Evolutionary conservation across 2,888 invertebrate genomes (phyloP).

Genomic region (Hypercompe scribonia): DNA sequence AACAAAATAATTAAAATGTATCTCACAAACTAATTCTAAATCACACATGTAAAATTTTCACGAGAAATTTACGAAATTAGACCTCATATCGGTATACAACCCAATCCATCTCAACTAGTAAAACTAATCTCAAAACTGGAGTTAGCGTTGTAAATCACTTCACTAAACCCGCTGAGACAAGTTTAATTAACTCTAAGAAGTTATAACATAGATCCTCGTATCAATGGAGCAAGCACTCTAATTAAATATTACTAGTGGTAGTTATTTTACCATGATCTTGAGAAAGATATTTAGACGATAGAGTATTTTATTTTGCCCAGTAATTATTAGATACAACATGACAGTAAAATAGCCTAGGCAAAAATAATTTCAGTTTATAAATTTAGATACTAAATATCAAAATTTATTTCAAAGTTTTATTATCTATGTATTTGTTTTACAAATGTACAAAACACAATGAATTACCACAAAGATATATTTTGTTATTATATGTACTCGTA

Average conservation of each 20-base stretch:
- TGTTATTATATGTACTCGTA: too few species aligned
- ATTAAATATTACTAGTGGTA: slow-evolving; percentile 2
- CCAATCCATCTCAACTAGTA: slow-evolving; percentile 51
- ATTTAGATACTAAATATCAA: too few species aligned
- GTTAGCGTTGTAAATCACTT: slow-evolving; percentile 67
- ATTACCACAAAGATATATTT: too few species aligned
- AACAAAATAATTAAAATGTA: slow-evolving; percentile 12
- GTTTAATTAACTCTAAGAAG: slow-evolving; percentile 72
- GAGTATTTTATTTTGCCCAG: too few species aligned
- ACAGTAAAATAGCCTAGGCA: too few species aligned
- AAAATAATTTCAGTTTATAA: too few species aligned
- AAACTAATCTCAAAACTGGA: slow-evolving; percentile 67
- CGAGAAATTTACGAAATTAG: slow-evolving; percentile 29
- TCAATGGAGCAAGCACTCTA: slow-evolving; percentile 29
- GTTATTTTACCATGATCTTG: too few species aligned
- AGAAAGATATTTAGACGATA: too few species aligned
- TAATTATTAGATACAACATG: too few species aligned
- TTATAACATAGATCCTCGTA: slow-evolving; percentile 54
- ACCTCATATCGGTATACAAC: slow-evolving; percentile 22
- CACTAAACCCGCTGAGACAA: slow-evolving; percentile 66
- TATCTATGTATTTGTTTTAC: too few species aligned
- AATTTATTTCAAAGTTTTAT: too few species aligned
- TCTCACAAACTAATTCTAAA: neutral
- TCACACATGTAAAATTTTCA: slow-evolving; percentile 6
- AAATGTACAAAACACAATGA: too few species aligned